Base-by-base conservation (phyloP, 2,113 vertebrate species). In the Trematocara stigmaticum region DNA sequence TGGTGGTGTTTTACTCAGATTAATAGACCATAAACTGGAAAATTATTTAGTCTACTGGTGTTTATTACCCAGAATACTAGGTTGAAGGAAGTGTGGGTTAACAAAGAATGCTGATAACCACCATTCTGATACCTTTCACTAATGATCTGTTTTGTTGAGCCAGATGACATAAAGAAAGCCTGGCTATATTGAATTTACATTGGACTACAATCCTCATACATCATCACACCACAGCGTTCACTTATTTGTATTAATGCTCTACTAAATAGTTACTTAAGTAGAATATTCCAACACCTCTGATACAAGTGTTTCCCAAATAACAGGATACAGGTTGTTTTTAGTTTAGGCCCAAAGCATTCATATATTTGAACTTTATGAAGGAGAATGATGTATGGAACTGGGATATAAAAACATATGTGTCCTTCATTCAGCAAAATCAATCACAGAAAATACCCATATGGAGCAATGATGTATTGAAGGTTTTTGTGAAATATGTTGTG, bases 351-450 rank as follows among this genome's bases (percentile, higher is more conserved):
- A 79, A 2, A 7, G 34, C 20, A 7, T 23, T 71, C 15, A 61
- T 57, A 47, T 78, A 53, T 80, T 5, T 52, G 29, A 53, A 11
- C 64, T 86, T 88, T 53, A 45, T 20, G 13, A 78, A 78, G 84
- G 81, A 71, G 86, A 82, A 86, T 42, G 38, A 64, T 56, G 76
- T 47, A 40, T 66, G 11, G 61, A 87, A 79, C 18, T 35, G 31
- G 35, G 26, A 29, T 29, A 29, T 29, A 29, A 18, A 57, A n/a
- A 0, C 31, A 38, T 12, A 13, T 1, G 26, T 51, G 78, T 83
- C 83, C 83, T 89, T 85, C 29, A 18, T 84, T 84, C 69, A 18
- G 6, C n/a, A 81, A 71, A 90, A 89, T 84, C 57, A 71, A 57
- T 83, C 61, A 38, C 12, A 57, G 51, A 80, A 85, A 89, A 84